Conservation (phyloP, 1,140 invertebrate species). For the Papilio machaon region DNA sequence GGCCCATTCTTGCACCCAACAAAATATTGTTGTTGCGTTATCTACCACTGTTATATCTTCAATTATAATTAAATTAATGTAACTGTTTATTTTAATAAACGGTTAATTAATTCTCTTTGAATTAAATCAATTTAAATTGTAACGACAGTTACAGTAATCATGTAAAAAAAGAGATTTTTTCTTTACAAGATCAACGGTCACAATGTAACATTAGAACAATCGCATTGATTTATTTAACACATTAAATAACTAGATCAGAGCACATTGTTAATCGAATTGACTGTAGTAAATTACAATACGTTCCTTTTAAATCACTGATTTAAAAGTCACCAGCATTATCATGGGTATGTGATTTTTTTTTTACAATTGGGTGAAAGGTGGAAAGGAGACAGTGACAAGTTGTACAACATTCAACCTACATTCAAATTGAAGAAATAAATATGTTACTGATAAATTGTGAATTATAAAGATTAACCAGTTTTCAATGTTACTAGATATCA, state of each 20-base stretch:
- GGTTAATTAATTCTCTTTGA: not conserved
- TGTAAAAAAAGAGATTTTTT: not conserved
- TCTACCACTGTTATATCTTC: not conserved
- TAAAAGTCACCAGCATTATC: not conserved
- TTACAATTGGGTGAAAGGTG: slow-evolving; percentile 27
- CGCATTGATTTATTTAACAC: not conserved
- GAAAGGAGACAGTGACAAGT: slow-evolving; percentile 33
- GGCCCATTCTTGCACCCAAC: too few relatives aligned
- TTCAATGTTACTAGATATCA: not conserved
- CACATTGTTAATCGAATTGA: slow-evolving; percentile 21
- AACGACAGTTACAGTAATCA: not conserved
- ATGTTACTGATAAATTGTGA: not conserved
- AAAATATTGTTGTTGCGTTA: too few relatives aligned
- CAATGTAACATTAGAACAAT: slow-evolving; percentile 7
- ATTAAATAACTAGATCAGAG: slow-evolving; percentile 33
- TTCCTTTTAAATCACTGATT: slow-evolving; percentile 19
- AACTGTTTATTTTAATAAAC: not conserved
- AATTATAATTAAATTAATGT: not conserved
- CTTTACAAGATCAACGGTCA: slow-evolving; percentile 9
- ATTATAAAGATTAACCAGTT: not conserved
- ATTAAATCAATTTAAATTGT: not conserved
- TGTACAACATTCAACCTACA: not conserved
- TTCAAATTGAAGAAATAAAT: not conserved
- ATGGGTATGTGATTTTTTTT: not conserved
- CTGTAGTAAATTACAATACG: not conserved